These are phyloP conservation scores for Dolichotis patagonum DNA, from an alignment of 2,113 vertebrate species.

Conservation along the genomic window DNA sequence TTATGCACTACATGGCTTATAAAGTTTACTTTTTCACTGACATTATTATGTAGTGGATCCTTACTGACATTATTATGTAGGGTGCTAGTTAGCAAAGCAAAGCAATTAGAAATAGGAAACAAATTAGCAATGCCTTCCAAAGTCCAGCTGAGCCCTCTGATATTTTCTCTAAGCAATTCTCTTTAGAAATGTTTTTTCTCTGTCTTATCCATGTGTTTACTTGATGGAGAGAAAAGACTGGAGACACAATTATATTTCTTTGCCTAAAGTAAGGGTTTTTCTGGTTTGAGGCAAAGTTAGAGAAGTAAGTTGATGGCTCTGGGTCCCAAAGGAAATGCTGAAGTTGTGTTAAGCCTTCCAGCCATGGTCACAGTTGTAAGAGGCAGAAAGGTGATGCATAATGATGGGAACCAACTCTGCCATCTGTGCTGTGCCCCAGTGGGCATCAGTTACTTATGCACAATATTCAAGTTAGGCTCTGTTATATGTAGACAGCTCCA, in stretches of 20 bases:
- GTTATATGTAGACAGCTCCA: too few species aligned
- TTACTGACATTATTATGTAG: neutral
- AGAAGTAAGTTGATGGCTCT: neutral
- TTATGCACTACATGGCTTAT: neutral
- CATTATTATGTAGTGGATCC: too few species aligned
- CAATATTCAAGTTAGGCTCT: neutral
- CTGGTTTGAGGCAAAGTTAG: neutral
- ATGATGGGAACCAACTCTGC: neutral
- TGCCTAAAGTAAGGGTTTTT: neutral
- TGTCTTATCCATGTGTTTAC: neutral
- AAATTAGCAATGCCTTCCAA: neutral
- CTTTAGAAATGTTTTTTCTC: neutral
- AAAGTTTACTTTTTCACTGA: neutral
- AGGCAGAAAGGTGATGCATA: neutral
- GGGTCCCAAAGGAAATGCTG: neutral
- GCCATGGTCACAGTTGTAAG: neutral
- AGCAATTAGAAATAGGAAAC: neutral
- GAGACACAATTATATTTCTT: neutral
- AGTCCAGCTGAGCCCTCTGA: neutral
- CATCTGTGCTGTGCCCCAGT: neutral
- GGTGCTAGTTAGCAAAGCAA: neutral
- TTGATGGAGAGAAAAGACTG: neutral
- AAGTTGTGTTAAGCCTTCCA: neutral
- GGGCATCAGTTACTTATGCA: neutral
- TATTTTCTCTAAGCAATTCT: neutral